Evolutionary conservation across 2,113 vertebrate species (phyloP), one percentile per base, ranked within the genome.

Genomic region (Mohoua ochrocephala): DNA sequence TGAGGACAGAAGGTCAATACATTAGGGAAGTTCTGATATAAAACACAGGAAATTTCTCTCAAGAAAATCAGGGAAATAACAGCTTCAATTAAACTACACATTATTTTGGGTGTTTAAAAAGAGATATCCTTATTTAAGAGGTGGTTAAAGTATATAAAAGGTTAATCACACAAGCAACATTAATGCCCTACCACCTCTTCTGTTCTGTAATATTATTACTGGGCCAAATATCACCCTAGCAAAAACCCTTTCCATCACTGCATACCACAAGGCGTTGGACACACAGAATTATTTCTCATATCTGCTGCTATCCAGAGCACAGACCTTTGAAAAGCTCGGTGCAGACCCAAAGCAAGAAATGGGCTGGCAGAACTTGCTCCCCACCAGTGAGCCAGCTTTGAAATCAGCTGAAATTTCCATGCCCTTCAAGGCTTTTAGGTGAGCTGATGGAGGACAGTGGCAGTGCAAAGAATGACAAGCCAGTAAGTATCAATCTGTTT

Each of bases 391-490:
- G 26, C 2, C 41, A 61, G 45, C 30, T 65, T 71, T 41, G 24
- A 50, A 33, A 42, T 24, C 28, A 52, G 57, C 7, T 3, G 4
- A 98, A 79, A 98, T 97, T 95, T 98, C 98, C 98, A 98, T 98
- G 97, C 97, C 98, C 94, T 98, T 99, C 15, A 98, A 98, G 42
- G 98, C 95, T 96, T 99, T 98, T 28, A 98, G 95, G 69, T 98
- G 98, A 92, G 97, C 96, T 96, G 97, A 95, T 91, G 98, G 97
- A 54, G 86, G 80, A 91, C 31, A 52, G 26, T 11, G 7, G 31
- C 5, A 73, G 54, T 78, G 79, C 91, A 84, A 75, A 75, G 76
- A 77, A 93, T 35, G 56, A 78, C 84, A 84, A 91, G 24, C 39
- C 92, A 78, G 6, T 78, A 65, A 50, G 52, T 50, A 73, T 49